Conservation (phyloP, 2,888 invertebrate species). For the Andrena fulva region DNA sequence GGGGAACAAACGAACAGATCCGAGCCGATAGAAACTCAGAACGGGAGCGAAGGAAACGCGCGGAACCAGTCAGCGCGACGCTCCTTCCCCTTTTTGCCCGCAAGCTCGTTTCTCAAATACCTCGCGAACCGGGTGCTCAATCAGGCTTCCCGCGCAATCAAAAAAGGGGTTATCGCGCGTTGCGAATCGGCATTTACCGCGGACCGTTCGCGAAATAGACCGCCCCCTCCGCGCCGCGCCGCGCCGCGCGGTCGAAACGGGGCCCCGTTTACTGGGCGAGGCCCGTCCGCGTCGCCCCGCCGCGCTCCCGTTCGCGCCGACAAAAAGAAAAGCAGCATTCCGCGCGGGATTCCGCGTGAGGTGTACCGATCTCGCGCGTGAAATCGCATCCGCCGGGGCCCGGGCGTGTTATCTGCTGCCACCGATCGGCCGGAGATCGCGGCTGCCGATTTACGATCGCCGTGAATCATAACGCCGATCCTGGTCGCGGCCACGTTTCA, state of each 20-base stretch:
- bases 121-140: constrained; percentile 28
- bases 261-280: constrained; percentile 63
- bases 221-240: neutral
- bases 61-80: constrained; percentile 15
- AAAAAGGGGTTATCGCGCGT: constrained; percentile 33
- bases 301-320: constrained; percentile 11
- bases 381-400: constrained; percentile 65
- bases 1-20: neutral
- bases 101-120: constrained; percentile 29
- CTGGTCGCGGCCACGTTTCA: neutral
- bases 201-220: constrained; percentile 40
- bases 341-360: constrained; percentile 66
- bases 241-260: neutral
- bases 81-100: constrained; percentile 1
- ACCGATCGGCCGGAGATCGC: constrained; percentile 52
- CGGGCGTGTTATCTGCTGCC: constrained; percentile 59
- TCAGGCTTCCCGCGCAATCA: constrained; percentile 16
- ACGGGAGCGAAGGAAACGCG: neutral
- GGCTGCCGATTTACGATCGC: constrained; percentile 61
- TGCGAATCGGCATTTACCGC: constrained; percentile 40
- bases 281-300: constrained; percentile 28
- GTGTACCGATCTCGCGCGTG: constrained; percentile 70
- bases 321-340: constrained; percentile 69
- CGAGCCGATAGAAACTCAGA: neutral
- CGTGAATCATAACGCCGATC: constrained; percentile 60